Conservation (phyloP, 2,888 invertebrate genomes). For the Stenodema calcarata region DNA sequence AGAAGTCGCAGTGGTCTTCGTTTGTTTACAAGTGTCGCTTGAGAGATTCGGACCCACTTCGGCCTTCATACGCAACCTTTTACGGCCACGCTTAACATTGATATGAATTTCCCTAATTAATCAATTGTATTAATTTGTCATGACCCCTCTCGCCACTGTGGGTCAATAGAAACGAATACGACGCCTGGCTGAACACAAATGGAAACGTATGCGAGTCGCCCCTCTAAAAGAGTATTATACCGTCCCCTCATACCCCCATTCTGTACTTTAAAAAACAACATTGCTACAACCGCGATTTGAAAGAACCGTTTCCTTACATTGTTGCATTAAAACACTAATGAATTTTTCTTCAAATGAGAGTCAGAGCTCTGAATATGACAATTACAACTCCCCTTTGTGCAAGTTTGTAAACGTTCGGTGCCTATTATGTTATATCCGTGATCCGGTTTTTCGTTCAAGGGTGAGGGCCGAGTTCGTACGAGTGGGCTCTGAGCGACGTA, state of each 20-base stretch:
- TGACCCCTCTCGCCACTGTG: background rate
- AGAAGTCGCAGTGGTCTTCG: too few species aligned
- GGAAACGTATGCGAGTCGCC: background rate
- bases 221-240: background rate
- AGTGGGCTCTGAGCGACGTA: too few species aligned
- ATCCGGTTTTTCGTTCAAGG: background rate
- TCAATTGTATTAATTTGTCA: background rate
- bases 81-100: background rate
- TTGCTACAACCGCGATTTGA: background rate
- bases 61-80: too few species aligned
- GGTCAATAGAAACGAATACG: background rate
- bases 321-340: background rate
- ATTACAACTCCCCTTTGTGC: background rate
- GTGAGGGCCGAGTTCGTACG: background rate
- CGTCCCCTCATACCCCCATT: background rate
- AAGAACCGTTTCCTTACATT: background rate
- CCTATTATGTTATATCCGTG: background rate
- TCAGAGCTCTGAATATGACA: background rate
- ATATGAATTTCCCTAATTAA: background rate
- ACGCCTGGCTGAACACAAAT: background rate
- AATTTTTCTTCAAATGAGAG: background rate
- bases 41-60: too few species aligned
- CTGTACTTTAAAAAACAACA: background rate
- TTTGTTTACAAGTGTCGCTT: too few species aligned
- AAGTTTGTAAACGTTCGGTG: background rate